Percentiles rank a stretch among this genome's conserved stretches.
Conservation (phyloP, 1,140 invertebrate genomes). For the Pseudomyrmex concolor region DNA sequence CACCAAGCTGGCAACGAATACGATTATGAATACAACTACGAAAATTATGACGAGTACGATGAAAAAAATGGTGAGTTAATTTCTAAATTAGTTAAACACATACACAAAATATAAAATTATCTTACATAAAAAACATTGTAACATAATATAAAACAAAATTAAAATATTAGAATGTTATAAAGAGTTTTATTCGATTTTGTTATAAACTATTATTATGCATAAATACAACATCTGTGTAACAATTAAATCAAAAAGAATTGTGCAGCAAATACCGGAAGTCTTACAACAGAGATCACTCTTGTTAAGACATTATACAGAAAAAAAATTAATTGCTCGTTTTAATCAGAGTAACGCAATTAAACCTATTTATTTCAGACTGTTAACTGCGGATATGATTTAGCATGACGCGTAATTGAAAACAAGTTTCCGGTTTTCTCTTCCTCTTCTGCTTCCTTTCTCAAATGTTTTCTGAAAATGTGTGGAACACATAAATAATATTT, state of each 20-base stretch:
- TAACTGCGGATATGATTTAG: slow-evolving; percentile 41
- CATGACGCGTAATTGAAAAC: background rate
- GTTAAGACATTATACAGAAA: slow-evolving; percentile 56
- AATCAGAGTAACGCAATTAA: slow-evolving; percentile 66
- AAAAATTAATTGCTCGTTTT: slow-evolving; percentile 66
- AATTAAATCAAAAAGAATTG: background rate
- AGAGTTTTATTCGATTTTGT: no score
- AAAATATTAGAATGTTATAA: background rate
- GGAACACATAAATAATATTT: background rate
- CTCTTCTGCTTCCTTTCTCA: background rate
- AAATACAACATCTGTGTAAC: no score
- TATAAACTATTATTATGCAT: no score
- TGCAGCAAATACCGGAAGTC: slow-evolving; percentile 55
- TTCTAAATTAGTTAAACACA: background rate
- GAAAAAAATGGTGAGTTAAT: slow-evolving; percentile 76
- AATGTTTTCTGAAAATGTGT: background rate
- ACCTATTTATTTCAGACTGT: slow-evolving; percentile 42
- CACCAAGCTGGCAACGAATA: slow-evolving; percentile 66
- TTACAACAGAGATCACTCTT: slow-evolving; percentile 28
- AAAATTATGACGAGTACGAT: slow-evolving; percentile 77
- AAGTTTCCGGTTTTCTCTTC: slow-evolving; percentile 35
- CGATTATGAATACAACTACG: slow-evolving; percentile 75
- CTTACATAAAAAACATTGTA: background rate
- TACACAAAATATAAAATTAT: slow-evolving; percentile 1
- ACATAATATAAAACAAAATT: background rate